Percentiles rank a stretch among this genome's conserved stretches.
Evolutionary conservation across 2,888 invertebrate species (phyloP).

Genomic region (Elysia crispata): DNA sequence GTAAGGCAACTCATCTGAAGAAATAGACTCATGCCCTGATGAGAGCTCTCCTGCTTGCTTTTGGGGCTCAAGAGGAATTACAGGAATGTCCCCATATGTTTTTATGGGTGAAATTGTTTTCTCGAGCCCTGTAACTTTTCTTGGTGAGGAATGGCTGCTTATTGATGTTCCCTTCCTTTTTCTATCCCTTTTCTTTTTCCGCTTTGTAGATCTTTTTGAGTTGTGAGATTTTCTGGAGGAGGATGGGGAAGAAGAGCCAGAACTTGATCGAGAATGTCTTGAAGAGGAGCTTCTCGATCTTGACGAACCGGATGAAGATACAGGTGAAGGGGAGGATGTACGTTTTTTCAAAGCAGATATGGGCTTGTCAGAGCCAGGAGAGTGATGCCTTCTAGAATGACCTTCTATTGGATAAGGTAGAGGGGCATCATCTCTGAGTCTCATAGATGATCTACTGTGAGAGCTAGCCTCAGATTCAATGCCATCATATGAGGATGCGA

Average conservation of each 20-base stretch:
- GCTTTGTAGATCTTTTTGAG: not conserved
- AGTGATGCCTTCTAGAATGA: conserved; percentile 14
- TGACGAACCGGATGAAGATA: conserved; percentile 42
- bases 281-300: conserved; percentile 18
- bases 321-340: conserved; percentile 45
- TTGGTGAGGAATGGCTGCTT: not conserved
- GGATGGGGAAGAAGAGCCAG: conserved; percentile 12
- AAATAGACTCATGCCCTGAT: conserved; percentile 48
- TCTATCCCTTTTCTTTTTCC: conserved; percentile 26
- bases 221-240: conserved; percentile 17
- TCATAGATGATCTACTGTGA: conserved; percentile 42
- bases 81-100: conserved; percentile 6
- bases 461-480: conserved; percentile 45
- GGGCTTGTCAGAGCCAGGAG: conserved; percentile 26
- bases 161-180: conserved; percentile 5
- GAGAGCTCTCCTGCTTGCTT: conserved; percentile 23
- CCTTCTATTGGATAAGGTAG: conserved; percentile 47
- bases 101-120: conserved; percentile 32
- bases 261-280: conserved; percentile 1
- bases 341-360: conserved; percentile 27
- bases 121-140: not conserved
- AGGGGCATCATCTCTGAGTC: conserved; percentile 44
- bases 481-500: conserved; percentile 35
- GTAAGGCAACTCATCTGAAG: conserved; percentile 46
- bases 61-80: not conserved